Evolutionary conservation across 2,888 invertebrate species (phyloP).

Genomic region (Thera obeliscata): DNA sequence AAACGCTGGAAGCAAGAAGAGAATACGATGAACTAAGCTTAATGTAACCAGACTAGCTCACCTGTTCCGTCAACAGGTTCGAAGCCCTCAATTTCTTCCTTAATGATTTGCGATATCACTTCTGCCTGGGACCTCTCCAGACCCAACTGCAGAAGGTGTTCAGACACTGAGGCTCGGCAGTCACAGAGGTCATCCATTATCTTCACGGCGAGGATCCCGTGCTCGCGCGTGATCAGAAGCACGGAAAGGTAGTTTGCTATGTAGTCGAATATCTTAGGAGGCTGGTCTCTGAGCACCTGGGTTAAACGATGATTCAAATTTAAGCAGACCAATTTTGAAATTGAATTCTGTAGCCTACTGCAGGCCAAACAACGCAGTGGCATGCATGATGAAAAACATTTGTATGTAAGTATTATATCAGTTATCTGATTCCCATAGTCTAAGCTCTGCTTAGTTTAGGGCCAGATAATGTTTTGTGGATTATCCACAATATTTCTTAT

Average conservation of each 20-base stretch:
- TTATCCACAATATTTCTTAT: too few species aligned
- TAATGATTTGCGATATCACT: constrained; percentile 61
- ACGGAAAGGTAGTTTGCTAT: constrained; percentile 90
- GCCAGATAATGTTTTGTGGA: too few species aligned
- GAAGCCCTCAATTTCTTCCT: constrained; percentile 62
- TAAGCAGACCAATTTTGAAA: too few species aligned
- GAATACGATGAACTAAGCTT: background rate
- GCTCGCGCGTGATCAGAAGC: constrained; percentile 87
- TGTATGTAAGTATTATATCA: too few species aligned
- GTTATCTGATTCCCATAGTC: too few species aligned
- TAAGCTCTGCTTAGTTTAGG: too few species aligned
- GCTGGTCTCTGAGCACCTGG: constrained; percentile 88
- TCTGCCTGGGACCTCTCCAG: constrained; percentile 49
- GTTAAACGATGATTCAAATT: background rate
- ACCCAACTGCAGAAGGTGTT: constrained; percentile 65
- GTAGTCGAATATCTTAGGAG: constrained; percentile 86
- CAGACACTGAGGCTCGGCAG: constrained; percentile 68
- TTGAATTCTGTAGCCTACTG: too few species aligned
- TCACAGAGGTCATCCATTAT: constrained; percentile 76
- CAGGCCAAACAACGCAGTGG: too few species aligned
- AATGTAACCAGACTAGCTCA: constrained; percentile 31
- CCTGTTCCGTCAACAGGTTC: constrained; percentile 64
- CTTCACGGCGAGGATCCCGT: constrained; percentile 71
- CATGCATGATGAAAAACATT: too few species aligned
- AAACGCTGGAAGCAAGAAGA: background rate